phyloP scores from a whole-genome alignment of 2,113 vertebrate genomes.

The Haemorhous mexicanus region DNA sequence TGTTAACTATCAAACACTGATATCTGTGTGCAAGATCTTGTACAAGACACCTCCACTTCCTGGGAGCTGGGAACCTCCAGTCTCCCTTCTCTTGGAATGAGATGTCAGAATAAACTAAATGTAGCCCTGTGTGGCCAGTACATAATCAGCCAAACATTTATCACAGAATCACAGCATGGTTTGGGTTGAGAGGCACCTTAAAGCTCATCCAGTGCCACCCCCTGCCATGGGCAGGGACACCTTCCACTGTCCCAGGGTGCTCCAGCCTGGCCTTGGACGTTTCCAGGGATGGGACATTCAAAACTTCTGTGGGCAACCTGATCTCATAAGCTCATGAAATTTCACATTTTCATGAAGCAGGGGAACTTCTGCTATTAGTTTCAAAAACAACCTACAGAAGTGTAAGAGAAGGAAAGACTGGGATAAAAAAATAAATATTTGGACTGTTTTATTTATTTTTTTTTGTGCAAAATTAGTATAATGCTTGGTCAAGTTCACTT shows the following conservation, averaged over 20 bases:
- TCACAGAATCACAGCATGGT: neutral
- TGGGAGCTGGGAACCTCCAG: neutral
- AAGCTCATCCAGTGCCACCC: rapidly evolving
- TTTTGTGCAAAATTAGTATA: slow-evolving; percentile 4
- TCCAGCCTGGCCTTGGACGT: neutral
- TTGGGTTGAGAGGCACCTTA: neutral
- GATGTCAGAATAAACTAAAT: neutral
- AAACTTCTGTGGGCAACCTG: neutral
- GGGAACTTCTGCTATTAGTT: neutral
- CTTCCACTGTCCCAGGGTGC: neutral
- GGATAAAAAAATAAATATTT: neutral
- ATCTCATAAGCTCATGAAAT: neutral
- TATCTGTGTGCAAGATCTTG: neutral
- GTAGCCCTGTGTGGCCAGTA: neutral
- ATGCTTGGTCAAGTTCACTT: slow-evolving; percentile 15
- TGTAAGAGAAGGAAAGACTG: neutral
- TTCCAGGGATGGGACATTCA: neutral
- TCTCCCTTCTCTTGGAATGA: neutral
- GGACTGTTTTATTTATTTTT: neutral
- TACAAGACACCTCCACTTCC: neutral
- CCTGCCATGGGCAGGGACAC: neutral
- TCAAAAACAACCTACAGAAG: neutral
- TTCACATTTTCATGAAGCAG: neutral
- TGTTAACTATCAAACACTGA: neutral
- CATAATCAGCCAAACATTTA: neutral